Evolutionary conservation across 2,113 vertebrate species (phyloP).

Genomic region (Piaya cayana): DNA sequence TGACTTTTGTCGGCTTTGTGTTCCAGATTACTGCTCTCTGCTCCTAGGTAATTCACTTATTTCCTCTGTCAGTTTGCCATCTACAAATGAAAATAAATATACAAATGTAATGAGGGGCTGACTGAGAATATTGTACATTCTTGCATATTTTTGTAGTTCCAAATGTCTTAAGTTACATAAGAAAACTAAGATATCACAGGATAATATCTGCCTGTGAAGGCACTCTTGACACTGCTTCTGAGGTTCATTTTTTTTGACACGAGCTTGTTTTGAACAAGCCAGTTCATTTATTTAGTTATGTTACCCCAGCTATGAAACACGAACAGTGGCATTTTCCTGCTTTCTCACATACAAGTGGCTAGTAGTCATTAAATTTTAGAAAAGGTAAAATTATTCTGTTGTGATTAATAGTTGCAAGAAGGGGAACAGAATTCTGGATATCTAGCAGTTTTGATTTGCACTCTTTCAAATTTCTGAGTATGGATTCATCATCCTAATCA

Average conservation of each 20-base stretch:
- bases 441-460: background rate
- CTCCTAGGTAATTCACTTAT: conserved; percentile 19
- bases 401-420: background rate
- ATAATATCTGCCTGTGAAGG: background rate
- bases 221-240: background rate
- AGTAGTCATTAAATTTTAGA: background rate
- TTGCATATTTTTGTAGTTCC: conserved; percentile 22
- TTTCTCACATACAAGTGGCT: background rate
- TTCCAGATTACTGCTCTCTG: background rate
- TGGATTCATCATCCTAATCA: background rate
- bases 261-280: background rate
- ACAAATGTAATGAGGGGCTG: background rate
- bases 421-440: background rate
- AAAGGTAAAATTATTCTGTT: background rate
- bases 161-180: background rate
- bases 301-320: background rate
- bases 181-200: background rate
- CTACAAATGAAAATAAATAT: conserved; percentile 38
- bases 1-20: background rate
- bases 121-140: conserved; percentile 19
- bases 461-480: background rate
- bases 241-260: background rate
- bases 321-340: background rate
- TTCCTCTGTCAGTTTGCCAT: conserved; percentile 14
- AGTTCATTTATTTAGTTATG: background rate